phyloP scores from a whole-genome alignment of 2,113 vertebrate species.

The Rutilus rutilus region DNA sequence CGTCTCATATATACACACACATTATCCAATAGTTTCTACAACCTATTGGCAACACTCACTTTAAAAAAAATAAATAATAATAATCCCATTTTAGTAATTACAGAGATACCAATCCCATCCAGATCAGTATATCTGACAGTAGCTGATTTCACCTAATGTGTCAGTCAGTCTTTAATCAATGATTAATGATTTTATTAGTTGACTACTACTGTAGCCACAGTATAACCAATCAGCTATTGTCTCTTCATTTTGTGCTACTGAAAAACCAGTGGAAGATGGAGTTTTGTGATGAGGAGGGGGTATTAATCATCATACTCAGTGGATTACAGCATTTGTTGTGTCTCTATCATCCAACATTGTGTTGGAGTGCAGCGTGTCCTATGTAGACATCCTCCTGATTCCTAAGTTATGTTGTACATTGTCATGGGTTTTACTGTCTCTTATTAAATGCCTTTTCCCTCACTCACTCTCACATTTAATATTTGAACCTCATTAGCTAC shows the following conservation, averaged over 20 bases:
- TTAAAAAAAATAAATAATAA: neutral
- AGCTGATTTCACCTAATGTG: neutral
- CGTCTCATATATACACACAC: neutral
- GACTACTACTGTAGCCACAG: neutral
- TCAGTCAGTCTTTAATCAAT: neutral
- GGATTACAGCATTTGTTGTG: neutral
- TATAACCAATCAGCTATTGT: neutral
- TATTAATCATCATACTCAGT: neutral
- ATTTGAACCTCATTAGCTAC: neutral
- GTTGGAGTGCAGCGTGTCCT: neutral
- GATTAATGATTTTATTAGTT: neutral
- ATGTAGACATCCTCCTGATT: neutral
- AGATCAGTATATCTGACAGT: neutral
- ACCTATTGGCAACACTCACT: neutral
- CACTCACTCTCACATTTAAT: neutral
- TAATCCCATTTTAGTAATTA: neutral
- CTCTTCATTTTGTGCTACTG: constrained; percentile 1
- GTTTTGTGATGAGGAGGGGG: neutral
- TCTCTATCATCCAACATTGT: neutral
- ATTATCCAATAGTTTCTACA: neutral
- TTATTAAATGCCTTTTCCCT: neutral
- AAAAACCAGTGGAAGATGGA: neutral
- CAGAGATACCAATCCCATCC: neutral
- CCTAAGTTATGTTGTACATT: neutral
- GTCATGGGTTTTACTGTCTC: neutral